Base-by-base conservation (phyloP, 2,888 invertebrate species). In the Dolichopus griseipennis region DNA sequence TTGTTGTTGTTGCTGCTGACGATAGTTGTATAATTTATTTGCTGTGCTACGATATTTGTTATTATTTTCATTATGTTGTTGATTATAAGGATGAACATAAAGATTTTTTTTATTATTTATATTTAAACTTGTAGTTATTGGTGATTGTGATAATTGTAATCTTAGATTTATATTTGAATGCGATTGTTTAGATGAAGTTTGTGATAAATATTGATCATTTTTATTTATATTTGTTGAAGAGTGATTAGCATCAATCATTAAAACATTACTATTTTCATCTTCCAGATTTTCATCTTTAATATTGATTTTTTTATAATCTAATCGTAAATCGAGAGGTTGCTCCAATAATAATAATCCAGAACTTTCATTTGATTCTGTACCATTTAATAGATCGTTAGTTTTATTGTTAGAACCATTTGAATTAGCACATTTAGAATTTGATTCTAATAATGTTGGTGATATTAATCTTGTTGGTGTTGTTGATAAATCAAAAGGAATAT, bases 251-350 rank as follows among this genome's bases (percentile, higher is more conserved):
- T 69, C 68, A n/a, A 70, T 43, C 69, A 82, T 75, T 72, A 93
- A 90, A 71, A 93, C 84, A 81, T 93, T 93, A 79, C 91, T 90
- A 81, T 93, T 93, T 82, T 93, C 93, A 81, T 93, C 93, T 80
- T 92, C 90, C 27, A 91, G 83, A 71, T 85, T 82, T 73, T 73
- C 72, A 68, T 70, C 64, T 70, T 71, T 67, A 68, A 73, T 10
- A 52, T 70, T 67, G 37, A 81, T 77, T 80, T 93, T 90, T 79
- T 95, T 93, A 81, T 91, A 90, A 70, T 92, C 91, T 75, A 95
- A 87, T 76, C 95, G 87, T 69, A 96, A 85, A 81, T 95, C 96
- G 69, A 95, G 84, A 1, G 95, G 95, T 78, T 93, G 92, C 78
- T 92, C 91, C n/a, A 73, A 74, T 21, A 22, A 61, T 43, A 15